Percentiles rank a stretch among this genome's conserved stretches.
These are phyloP conservation scores for Pelagia noctiluca DNA, from an alignment of 30 jellyfish, hydroid and myxozoan species.

Conservation along the genomic window DNA sequence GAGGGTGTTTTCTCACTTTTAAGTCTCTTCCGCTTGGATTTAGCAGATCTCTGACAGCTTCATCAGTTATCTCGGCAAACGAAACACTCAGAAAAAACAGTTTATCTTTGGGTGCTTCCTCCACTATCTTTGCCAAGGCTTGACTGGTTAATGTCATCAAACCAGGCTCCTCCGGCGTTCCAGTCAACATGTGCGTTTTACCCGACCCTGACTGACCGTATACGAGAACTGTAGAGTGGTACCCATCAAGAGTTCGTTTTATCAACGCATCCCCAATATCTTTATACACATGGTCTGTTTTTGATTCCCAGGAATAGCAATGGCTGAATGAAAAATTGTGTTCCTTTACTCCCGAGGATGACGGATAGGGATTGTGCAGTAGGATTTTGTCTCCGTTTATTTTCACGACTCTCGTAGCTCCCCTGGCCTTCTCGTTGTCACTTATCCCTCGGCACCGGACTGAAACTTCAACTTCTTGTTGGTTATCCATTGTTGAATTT, in stretches of 20 bases:
- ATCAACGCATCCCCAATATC: constrained; percentile 80
- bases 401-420: constrained; percentile 92
- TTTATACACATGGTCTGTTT: constrained; percentile 82
- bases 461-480: constrained; percentile 56
- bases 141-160: constrained; percentile 64
- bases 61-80: constrained; percentile 76
- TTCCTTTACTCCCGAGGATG: constrained; percentile 79
- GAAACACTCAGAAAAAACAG: constrained; percentile 87
- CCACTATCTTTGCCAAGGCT: constrained; percentile 69
- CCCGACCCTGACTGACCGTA: constrained; percentile 95
- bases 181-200: constrained; percentile 77
- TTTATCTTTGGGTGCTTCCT: constrained; percentile 72
- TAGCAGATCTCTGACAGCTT: constrained; percentile 73
- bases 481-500: constrained; percentile 19
- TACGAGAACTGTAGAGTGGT: constrained; percentile 79
- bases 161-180: constrained; percentile 92
- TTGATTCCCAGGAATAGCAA: constrained; percentile 84
- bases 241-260: constrained; percentile 87
- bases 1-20: constrained; percentile 87
- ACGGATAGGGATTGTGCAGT: constrained; percentile 83
- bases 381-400: constrained; percentile 85
- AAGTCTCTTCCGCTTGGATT: constrained; percentile 94
- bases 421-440: constrained; percentile 81
- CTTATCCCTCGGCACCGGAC: constrained; percentile 64
- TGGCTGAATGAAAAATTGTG: constrained; percentile 75